Evolutionary conservation across 2,888 invertebrate species (phyloP).

Genomic region (Agrotis clavis): DNA sequence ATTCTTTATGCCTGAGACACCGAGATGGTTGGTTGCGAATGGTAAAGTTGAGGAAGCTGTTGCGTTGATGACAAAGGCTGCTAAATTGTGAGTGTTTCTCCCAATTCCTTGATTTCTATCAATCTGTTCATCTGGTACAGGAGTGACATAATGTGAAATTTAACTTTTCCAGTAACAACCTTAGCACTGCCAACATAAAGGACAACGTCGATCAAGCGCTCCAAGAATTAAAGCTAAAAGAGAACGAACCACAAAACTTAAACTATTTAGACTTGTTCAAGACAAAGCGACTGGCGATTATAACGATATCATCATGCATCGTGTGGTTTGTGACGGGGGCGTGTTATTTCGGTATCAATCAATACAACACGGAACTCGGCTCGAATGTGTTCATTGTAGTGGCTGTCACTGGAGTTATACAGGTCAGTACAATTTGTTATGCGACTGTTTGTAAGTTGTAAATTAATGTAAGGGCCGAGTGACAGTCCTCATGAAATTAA

Average conservation of each 20-base stretch:
- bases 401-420: constrained; percentile 71
- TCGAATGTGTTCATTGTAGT: constrained; percentile 73
- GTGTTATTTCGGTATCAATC: constrained; percentile 76
- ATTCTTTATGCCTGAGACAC: constrained; percentile 78
- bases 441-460: background rate
- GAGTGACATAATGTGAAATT: background rate
- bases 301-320: constrained; percentile 67
- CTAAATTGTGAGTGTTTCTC: constrained; percentile 73
- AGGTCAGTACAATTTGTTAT: constrained; percentile 68
- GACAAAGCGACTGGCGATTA: constrained; percentile 68
- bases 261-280: constrained; percentile 75
- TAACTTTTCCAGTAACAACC: constrained; percentile 73
- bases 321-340: constrained; percentile 74
- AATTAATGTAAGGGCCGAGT: background rate
- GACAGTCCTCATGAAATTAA: no score
- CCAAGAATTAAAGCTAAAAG: constrained; percentile 65
- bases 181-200: constrained; percentile 66
- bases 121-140: no score
- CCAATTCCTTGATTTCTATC: background rate
- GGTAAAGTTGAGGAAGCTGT: constrained; percentile 72
- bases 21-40: constrained; percentile 79
- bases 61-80: constrained; percentile 72
- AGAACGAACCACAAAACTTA: constrained; percentile 56
- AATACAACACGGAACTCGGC: constrained; percentile 74
- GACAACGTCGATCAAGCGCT: constrained; percentile 70